Evolutionary conservation across 2,797 vertebrate species (phyloP).

Genomic region (Atherinosoma microstoma): DNA sequence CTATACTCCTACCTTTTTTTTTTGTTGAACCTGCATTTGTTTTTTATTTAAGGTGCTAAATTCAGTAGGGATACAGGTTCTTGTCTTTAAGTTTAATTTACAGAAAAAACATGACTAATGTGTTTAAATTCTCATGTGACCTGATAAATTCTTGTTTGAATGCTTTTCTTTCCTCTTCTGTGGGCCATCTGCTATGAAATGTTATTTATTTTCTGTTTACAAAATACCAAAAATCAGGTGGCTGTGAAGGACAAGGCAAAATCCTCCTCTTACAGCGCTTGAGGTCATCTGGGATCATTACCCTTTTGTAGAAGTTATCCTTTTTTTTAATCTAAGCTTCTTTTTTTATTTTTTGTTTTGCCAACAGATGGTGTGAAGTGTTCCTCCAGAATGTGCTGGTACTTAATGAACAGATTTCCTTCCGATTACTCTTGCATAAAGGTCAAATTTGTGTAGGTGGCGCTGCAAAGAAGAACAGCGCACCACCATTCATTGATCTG

Average conservation of each 20-base stretch:
- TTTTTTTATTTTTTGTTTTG: too few relatives aligned
- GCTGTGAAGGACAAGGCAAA: not conserved
- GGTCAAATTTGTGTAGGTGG: not conserved
- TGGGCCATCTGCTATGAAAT: not conserved
- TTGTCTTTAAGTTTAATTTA: too few relatives aligned
- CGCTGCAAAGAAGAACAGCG: not conserved
- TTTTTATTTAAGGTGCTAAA: not conserved
- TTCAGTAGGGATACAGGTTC: not conserved
- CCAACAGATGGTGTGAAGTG: too few relatives aligned
- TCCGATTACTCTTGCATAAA: not conserved
- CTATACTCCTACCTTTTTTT: not conserved
- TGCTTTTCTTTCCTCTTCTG: not conserved
- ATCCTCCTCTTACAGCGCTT: not conserved
- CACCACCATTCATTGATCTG: not conserved
- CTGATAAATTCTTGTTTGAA: not conserved
- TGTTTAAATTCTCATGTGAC: not conserved
- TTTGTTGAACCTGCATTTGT: slow-evolving; percentile 5
- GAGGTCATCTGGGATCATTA: not conserved
- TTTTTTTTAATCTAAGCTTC: not conserved
- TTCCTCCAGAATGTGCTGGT: too few relatives aligned
- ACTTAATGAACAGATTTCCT: not conserved
- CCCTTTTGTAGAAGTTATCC: not conserved
- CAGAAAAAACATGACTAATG: not conserved
- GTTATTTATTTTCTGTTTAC: not conserved
- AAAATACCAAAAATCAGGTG: not conserved